Conservation (phyloP, 2,113 vertebrate species). For the Salvelinus sp. region DNA sequence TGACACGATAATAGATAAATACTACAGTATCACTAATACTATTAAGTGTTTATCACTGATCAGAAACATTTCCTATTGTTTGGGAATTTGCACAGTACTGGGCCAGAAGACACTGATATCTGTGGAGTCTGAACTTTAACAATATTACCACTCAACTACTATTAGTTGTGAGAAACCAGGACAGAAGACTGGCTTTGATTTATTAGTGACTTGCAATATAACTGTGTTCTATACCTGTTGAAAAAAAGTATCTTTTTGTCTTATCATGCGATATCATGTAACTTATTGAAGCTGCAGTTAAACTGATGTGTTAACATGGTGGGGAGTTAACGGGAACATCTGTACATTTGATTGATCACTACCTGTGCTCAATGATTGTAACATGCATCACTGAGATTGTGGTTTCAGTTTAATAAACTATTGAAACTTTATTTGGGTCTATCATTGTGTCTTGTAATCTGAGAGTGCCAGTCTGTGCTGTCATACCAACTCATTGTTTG, state of each 20-base stretch:
- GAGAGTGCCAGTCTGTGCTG: too few species aligned
- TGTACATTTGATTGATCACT: conserved; percentile 78
- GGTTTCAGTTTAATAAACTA: conserved; percentile 92
- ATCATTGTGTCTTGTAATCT: not conserved
- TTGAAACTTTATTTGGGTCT: conserved; percentile 72
- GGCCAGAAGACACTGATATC: conserved; percentile 31
- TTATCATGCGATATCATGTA: conserved; percentile 74
- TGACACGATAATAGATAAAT: conserved; percentile 45
- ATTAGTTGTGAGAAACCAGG: not conserved
- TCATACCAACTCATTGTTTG: too few species aligned
- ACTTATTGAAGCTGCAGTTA: conserved; percentile 86
- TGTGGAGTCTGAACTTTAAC: not conserved
- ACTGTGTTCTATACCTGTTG: conserved; percentile 32
- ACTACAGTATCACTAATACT: conserved; percentile 71
- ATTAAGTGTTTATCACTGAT: conserved; percentile 34
- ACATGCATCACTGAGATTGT: conserved; percentile 78
- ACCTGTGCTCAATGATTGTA: conserved; percentile 74
- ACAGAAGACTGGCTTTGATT: not conserved
- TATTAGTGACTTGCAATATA: conserved; percentile 47
- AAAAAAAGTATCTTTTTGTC: conserved; percentile 30
- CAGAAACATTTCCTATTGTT: conserved; percentile 58
- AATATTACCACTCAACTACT: not conserved
- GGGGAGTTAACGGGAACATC: conserved; percentile 54
- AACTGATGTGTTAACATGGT: conserved; percentile 32
- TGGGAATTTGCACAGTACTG: conserved; percentile 79